Base-by-base conservation (phyloP, 2,797 vertebrate species). In the Sternotherus odoratus region DNA sequence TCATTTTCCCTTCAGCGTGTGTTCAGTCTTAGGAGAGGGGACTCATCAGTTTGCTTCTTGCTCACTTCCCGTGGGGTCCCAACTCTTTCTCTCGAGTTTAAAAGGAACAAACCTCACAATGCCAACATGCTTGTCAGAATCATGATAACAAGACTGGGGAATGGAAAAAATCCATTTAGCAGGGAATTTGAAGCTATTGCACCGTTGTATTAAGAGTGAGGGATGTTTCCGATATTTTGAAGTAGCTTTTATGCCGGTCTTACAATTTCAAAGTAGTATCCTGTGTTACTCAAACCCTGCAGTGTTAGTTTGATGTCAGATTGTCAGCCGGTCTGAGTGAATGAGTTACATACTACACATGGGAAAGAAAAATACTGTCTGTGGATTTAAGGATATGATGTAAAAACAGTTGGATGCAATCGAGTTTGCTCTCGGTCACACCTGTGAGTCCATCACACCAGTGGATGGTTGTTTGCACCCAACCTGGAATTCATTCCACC, bases 181-280 rank as follows among this genome's bases (percentile, higher is more conserved):
- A 54, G 21, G 26, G 46, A 15, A 19, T 92, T 49, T 88, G 89
- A 88, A 86, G 72, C 60, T 69, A n/a, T 72, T 90, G 43, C 16
- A 5, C 46, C 88, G 12, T 43, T 50, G 60, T 56, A 50, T 90
- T 83, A 90, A 85, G 56, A 89, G 43, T 3, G 74, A 57, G 89
- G 94, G 86, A 91, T 84, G 81, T 49, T 92, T 10, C 57, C 74
- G 8, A 66, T 95, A 80, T 86, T 51, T 95, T 86, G 75, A 95
- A 89, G 79, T 86, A 26, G 30, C 86, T 91, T 69, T 95, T 57
- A 77, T 21, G 77, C 60, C 77, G 91, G 83, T 30, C n/a, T 79
- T 57, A 36, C 36, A 50, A 57, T 80, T 79, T 80, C 79, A 94
- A 85, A 66, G 30, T 83, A 74, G 7, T 78, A 85, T 90, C 82